phyloP scores from a whole-genome alignment of 1,140 invertebrate species.

The Palaemon carinicauda region DNA sequence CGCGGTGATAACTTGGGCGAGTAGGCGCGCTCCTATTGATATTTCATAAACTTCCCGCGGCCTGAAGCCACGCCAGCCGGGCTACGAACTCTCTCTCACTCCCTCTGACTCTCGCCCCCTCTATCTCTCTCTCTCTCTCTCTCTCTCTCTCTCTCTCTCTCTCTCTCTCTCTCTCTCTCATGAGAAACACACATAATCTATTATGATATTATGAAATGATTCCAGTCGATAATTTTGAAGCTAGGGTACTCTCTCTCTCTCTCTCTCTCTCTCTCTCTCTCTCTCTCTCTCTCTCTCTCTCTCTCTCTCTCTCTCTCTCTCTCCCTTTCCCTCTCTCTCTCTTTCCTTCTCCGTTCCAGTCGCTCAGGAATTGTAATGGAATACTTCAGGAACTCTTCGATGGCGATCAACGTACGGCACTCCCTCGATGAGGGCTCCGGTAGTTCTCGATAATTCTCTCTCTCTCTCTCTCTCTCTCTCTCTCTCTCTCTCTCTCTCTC shows the following conservation, averaged over 20 bases:
- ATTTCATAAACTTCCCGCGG: constrained; percentile 51
- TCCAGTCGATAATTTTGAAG: no score
- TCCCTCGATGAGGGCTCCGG: no score
- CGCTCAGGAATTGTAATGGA: background rate
- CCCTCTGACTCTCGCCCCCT: background rate
- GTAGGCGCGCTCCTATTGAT: constrained; percentile 50
- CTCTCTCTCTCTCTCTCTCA: no score
- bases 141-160: no score
- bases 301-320: background rate
- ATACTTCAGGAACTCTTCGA: background rate
- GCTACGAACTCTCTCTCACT: background rate
- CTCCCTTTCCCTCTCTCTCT: no score
- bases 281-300: background rate
- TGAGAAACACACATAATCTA: no score
- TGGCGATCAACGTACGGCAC: no score
- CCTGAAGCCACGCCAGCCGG: constrained; percentile 42
- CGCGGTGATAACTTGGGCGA: constrained; percentile 38
- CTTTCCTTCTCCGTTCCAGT: no score
- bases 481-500: background rate
- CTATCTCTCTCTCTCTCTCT: constrained; percentile 7
- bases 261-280: background rate
- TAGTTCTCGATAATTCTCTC: background rate
- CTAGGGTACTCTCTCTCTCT: no score
- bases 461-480: background rate
- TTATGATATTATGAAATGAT: no score